Conservation (phyloP, 1,140 invertebrate species). For the Oryzaephilus surinamensis region DNA sequence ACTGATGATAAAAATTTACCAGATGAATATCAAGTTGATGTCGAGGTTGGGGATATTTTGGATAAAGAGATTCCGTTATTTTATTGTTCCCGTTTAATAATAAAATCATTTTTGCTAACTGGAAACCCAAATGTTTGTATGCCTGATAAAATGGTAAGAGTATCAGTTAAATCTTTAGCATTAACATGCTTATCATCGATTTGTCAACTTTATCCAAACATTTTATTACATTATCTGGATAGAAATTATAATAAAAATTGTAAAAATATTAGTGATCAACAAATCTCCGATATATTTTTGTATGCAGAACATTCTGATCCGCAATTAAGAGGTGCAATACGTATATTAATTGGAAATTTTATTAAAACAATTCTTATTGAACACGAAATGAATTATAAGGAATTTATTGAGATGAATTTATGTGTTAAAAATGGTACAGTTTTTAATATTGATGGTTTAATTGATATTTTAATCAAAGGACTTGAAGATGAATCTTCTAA, state of each 20-base stretch:
- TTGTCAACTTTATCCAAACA: slow-evolving; percentile 55
- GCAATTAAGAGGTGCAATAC: slow-evolving; percentile 64
- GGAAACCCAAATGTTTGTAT: slow-evolving; percentile 51
- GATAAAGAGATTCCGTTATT: slow-evolving; percentile 58
- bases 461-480: slow-evolving; percentile 17
- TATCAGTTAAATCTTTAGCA: slow-evolving; percentile 76
- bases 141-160: slow-evolving; percentile 56
- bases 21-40: slow-evolving; percentile 24
- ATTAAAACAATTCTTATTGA: slow-evolving; percentile 50
- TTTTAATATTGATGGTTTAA: slow-evolving; percentile 12
- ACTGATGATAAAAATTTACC: slow-evolving; percentile 17
- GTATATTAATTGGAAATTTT: slow-evolving; percentile 55
- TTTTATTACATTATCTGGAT: slow-evolving; percentile 53
- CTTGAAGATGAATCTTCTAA: slow-evolving; percentile 53
- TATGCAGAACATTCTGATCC: slow-evolving; percentile 68
- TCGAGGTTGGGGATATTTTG: slow-evolving; percentile 53
- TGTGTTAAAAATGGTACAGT: slow-evolving; percentile 16
- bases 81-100: slow-evolving; percentile 64
- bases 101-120: slow-evolving; percentile 63
- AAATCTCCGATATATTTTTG: slow-evolving; percentile 57
- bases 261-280: slow-evolving; percentile 38
- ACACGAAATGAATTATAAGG: slow-evolving; percentile 44
- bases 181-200: slow-evolving; percentile 61
- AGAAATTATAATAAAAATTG: slow-evolving; percentile 31
- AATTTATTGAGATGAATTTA: slow-evolving; percentile 32